These are phyloP conservation scores for Nomada goodeniana DNA, from an alignment of 2,888 invertebrate genomes.

Conservation along the genomic window DNA sequence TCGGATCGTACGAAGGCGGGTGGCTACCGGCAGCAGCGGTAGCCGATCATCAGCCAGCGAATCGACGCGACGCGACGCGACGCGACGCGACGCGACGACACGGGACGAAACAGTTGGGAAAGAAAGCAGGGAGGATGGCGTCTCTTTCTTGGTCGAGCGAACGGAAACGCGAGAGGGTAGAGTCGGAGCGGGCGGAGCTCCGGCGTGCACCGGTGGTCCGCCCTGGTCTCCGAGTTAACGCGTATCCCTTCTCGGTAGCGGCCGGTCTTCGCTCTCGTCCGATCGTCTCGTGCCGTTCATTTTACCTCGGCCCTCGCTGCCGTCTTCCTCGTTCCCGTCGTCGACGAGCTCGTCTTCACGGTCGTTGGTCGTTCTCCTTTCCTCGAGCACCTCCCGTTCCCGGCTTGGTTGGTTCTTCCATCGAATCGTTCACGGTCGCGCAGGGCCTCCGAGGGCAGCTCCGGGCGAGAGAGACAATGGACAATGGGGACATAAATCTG, in stretches of 20 bases:
- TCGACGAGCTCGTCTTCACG: slow-evolving; percentile 49
- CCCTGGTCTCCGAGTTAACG: slow-evolving; percentile 68
- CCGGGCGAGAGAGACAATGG: slow-evolving; percentile 90
- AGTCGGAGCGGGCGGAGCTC: slow-evolving; percentile 79
- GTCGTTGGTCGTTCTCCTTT: slow-evolving; percentile 53
- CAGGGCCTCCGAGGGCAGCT: slow-evolving; percentile 73
- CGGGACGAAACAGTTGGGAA: not conserved
- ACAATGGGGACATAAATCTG: slow-evolving; percentile 97
- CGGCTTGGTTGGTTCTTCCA: slow-evolving; percentile 58
- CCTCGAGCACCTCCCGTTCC: slow-evolving; percentile 56
- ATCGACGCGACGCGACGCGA: not conserved
- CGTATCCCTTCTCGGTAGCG: slow-evolving; percentile 61
- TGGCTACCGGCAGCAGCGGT: not conserved
- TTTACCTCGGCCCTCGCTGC: slow-evolving; percentile 56
- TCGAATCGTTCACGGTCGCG: slow-evolving; percentile 66
- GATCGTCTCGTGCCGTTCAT: slow-evolving; percentile 53
- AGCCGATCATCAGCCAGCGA: not conserved
- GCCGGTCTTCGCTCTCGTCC: slow-evolving; percentile 37
- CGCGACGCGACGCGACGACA: no score
- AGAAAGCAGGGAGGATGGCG: not conserved
- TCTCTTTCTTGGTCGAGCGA: slow-evolving; percentile 4
- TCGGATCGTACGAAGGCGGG: not conserved
- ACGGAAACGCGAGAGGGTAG: slow-evolving; percentile 11
- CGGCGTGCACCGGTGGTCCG: slow-evolving; percentile 76
- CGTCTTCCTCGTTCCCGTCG: slow-evolving; percentile 55